A percentile compares a stretch with the other conserved stretches of the same genome.
Evolutionary conservation across 2,888 invertebrate species (phyloP).

Genomic region (Caenorhabditis sulstoni): DNA sequence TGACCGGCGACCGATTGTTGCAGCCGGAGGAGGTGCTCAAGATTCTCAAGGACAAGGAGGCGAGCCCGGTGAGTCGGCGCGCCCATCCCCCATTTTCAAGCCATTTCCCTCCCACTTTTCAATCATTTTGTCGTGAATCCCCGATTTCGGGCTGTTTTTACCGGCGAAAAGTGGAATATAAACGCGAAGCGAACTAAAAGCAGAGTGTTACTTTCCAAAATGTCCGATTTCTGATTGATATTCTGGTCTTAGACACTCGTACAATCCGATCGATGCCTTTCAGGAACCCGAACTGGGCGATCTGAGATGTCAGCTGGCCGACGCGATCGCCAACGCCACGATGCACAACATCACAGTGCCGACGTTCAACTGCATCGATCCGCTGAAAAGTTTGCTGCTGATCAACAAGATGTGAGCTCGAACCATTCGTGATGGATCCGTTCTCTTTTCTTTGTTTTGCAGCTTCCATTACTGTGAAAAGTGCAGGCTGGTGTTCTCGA

Average conservation of each 20-base stretch:
- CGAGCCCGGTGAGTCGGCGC: no score
- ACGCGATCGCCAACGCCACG: slow-evolving; percentile 2
- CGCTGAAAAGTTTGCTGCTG: slow-evolving; percentile 35
- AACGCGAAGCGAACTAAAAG: slow-evolving; percentile 51
- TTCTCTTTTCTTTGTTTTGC: slow-evolving; percentile 4
- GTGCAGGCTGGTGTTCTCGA: slow-evolving; percentile 13
- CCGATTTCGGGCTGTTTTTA: not conserved
- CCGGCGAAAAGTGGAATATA: slow-evolving; percentile 23
- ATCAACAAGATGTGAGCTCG: slow-evolving; percentile 43
- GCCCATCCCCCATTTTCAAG: no score
- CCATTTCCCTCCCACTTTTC: no score
- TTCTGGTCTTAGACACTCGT: slow-evolving; percentile 35
- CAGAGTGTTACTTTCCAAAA: slow-evolving; percentile 49
- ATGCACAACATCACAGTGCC: slow-evolving; percentile 8
- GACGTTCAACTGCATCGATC: slow-evolving; percentile 33
- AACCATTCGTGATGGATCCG: not conserved
- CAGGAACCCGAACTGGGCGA: not conserved
- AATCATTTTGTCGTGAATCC: no score
- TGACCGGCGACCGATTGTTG: slow-evolving; percentile 7
- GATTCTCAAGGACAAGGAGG: slow-evolving; percentile 2
- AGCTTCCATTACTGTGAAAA: slow-evolving; percentile 30
- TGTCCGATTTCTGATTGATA: not conserved
- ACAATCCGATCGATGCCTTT: slow-evolving; percentile 18
- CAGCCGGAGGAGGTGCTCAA: slow-evolving; percentile 18
- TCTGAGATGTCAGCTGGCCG: not conserved